phyloP scores from a whole-genome alignment of 2,797 vertebrate genomes.

The Fistularia commersonii region DNA sequence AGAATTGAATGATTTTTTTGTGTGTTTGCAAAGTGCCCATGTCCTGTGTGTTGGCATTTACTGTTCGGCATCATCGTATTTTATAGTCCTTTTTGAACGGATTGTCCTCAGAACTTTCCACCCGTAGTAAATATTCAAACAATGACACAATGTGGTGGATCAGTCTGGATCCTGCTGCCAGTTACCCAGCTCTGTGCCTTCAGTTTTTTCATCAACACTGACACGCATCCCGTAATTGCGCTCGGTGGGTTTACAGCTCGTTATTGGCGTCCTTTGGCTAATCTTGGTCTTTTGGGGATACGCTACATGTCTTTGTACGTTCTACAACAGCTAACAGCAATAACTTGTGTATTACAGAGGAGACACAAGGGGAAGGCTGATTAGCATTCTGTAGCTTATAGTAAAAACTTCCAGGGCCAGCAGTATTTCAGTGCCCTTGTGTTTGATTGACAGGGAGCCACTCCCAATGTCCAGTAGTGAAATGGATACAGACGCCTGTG shows the following conservation, averaged over 20 bases:
- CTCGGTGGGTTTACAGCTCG: constrained; percentile 23
- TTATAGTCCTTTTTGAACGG: constrained; percentile 24
- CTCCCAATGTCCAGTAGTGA: constrained; percentile 42
- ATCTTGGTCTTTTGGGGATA: constrained; percentile 26
- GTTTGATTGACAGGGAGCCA: constrained; percentile 39
- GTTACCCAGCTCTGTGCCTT: too few species aligned
- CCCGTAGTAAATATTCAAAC: constrained; percentile 33
- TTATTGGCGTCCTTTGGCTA: constrained; percentile 8
- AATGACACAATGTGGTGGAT: constrained; percentile 34
- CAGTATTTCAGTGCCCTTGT: constrained; percentile 35
- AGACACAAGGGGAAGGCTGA: constrained; percentile 11
- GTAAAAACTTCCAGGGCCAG: constrained; percentile 35
- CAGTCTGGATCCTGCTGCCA: constrained; percentile 26
- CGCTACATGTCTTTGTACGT: constrained; percentile 20
- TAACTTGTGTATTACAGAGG: constrained; percentile 18
- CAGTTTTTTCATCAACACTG: constrained; percentile 6
- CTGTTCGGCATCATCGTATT: too few species aligned
- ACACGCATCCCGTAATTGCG: constrained; percentile 28
- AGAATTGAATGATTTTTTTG: too few species aligned
- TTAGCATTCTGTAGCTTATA: constrained; percentile 1
- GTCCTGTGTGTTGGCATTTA: too few species aligned
- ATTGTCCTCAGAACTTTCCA: constrained; percentile 52
- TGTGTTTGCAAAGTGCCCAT: too few species aligned
- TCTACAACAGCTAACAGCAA: constrained; percentile 29
- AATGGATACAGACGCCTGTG: constrained; percentile 42